Conservation (phyloP, 1,140 invertebrate species). For the Zaprionus ornatus region DNA sequence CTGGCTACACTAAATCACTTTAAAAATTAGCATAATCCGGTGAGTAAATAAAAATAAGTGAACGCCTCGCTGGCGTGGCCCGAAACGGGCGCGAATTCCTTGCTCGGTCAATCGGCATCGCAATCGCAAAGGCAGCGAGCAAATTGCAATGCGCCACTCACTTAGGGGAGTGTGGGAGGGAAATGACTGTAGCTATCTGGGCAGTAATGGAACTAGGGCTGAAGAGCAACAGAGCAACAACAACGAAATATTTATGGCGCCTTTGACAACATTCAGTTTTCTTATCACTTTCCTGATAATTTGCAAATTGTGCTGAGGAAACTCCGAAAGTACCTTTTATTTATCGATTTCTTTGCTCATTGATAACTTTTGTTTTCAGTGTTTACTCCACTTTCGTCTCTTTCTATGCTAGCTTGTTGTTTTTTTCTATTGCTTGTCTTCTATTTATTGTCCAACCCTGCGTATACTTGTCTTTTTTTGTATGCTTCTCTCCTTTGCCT, state of each 20-base stretch:
- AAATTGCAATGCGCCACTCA: slow-evolving; percentile 39
- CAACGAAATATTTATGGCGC: not conserved
- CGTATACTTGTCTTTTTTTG: slow-evolving; percentile 35
- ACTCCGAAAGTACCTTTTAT: not conserved
- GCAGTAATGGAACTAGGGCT: slow-evolving; percentile 22
- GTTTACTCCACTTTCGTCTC: not conserved
- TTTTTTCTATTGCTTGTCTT: slow-evolving; percentile 7
- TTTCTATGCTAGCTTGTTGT: not conserved
- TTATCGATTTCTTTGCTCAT: not conserved
- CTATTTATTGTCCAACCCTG: slow-evolving; percentile 40
- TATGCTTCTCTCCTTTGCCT: slow-evolving; percentile 31
- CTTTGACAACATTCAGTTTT: not conserved
- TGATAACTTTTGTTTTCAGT: not conserved
- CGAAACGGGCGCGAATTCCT: slow-evolving; percentile 42
- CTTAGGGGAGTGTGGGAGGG: not conserved
- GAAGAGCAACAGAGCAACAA: not conserved
- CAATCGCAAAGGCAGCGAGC: slow-evolving; percentile 33
- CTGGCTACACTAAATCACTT: slow-evolving; percentile 80
- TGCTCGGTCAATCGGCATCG: slow-evolving; percentile 34
- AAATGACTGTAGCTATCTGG: not conserved
- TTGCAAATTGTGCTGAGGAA: not conserved
- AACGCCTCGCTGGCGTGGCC: slow-evolving; percentile 50
- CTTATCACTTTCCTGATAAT: not conserved
- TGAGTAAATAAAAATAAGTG: slow-evolving; percentile 82
- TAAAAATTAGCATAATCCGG: slow-evolving; percentile 82